Conservation (phyloP, 2,113 vertebrate genomes). For the Scortum barcoo region DNA sequence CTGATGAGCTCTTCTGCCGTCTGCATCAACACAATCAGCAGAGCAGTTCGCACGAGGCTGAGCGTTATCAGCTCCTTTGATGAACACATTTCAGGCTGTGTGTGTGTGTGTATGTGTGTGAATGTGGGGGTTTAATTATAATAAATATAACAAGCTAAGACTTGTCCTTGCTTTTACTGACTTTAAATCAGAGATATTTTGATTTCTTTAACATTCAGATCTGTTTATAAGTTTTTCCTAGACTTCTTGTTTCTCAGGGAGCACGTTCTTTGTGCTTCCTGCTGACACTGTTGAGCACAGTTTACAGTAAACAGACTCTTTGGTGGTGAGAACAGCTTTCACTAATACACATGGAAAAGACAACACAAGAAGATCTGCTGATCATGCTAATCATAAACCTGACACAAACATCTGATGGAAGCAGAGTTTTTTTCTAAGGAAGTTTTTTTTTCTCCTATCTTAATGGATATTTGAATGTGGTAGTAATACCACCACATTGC, state of each 20-base stretch:
- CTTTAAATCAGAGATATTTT: background rate
- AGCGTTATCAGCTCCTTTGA: too few relatives aligned
- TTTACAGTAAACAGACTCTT: conserved; percentile 3
- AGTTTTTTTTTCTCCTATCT: background rate
- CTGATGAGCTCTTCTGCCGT: too few relatives aligned
- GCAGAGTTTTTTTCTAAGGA: too few relatives aligned
- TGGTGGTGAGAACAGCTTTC: background rate
- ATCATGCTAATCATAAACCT: background rate
- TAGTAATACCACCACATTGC: too few relatives aligned
- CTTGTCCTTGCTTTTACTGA: background rate
- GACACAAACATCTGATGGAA: background rate
- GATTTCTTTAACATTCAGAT: background rate
- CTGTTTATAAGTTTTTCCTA: background rate
- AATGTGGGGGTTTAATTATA: background rate
- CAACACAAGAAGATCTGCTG: background rate
- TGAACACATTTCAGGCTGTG: too few relatives aligned
- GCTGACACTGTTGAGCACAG: background rate
- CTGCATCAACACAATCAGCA: too few relatives aligned
- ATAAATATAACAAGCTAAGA: background rate
- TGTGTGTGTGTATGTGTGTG: background rate
- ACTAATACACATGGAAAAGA: background rate
- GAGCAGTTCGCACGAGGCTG: too few relatives aligned
- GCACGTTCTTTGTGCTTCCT: background rate
- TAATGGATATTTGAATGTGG: too few relatives aligned
- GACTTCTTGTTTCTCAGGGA: background rate